These are phyloP conservation scores for Spodoptera picta DNA, from an alignment of 2,888 invertebrate genomes.

Conservation along the genomic window DNA sequence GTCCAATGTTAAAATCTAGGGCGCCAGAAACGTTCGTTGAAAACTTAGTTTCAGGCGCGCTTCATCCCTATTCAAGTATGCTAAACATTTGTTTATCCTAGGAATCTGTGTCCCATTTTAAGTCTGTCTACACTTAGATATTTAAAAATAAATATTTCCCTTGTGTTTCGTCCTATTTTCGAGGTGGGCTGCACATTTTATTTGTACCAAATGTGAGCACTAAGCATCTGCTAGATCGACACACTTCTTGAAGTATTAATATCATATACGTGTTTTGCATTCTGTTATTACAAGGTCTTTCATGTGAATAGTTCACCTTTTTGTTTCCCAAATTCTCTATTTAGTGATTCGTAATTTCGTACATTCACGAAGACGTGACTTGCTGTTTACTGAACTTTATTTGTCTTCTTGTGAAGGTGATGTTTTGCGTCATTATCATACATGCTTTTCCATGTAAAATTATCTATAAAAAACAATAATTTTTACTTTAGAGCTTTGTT, in stretches of 20 bases:
- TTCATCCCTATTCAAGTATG: conserved; percentile 31
- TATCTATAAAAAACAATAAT: too few species aligned
- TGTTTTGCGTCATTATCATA: too few species aligned
- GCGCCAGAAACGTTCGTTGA: too few species aligned
- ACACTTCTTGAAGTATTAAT: conserved; percentile 21
- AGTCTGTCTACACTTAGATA: conserved; percentile 40
- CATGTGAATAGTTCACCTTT: conserved; percentile 10
- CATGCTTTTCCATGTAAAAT: too few species aligned
- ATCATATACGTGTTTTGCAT: conserved; percentile 4
- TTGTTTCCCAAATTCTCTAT: conserved; percentile 23
- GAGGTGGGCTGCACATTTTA: conserved; percentile 22
- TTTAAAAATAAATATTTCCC: conserved; percentile 36
- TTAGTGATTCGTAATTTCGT: background rate
- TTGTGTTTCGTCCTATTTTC: conserved; percentile 47
- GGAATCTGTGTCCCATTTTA: conserved; percentile 39
- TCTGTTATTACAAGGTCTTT: conserved; percentile 9
- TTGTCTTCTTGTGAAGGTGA: background rate
- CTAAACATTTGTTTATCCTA: conserved; percentile 42
- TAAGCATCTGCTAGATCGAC: conserved; percentile 24
- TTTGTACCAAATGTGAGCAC: conserved; percentile 31
- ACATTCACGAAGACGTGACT: conserved; percentile 5
- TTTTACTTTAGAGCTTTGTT: too few species aligned
- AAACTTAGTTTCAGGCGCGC: background rate
- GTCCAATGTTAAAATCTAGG: too few species aligned
- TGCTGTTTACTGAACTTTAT: background rate